phyloP scores from a whole-genome alignment of 2,113 vertebrate species.

The Mus spicilegus region DNA sequence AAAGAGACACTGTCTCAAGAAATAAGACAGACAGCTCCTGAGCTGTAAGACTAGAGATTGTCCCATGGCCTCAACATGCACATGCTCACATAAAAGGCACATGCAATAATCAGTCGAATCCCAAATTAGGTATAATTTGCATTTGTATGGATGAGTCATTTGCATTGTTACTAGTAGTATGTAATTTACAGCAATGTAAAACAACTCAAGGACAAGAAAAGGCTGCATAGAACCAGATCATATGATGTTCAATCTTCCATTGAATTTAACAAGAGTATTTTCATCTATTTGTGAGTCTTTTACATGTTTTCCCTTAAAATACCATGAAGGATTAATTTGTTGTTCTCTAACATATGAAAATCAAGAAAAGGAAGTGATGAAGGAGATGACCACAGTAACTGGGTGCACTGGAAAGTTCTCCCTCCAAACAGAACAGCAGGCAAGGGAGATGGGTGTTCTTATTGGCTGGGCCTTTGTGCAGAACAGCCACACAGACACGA shows the following conservation, averaged over 20 bases:
- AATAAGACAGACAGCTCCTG: not conserved
- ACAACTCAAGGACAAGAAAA: slow-evolving; percentile 54
- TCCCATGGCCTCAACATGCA: not conserved
- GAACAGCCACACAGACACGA: not conserved
- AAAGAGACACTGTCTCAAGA: not conserved
- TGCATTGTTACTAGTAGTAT: slow-evolving; percentile 53
- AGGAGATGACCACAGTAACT: not conserved
- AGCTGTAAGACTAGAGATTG: not conserved
- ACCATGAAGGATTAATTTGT: slow-evolving; percentile 24
- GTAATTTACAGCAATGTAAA: slow-evolving; percentile 36
- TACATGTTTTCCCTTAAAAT: not conserved
- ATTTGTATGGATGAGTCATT: slow-evolving; percentile 63
- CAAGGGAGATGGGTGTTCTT: not conserved
- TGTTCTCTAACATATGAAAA: slow-evolving; percentile 36
- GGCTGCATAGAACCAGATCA: not conserved
- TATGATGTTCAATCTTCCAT: slow-evolving; percentile 10
- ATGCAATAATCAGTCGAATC: slow-evolving; percentile 60
- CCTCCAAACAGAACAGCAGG: not conserved
- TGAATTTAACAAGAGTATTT: slow-evolving; percentile 25
- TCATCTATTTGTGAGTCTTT: slow-evolving; percentile 17
- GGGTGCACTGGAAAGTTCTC: not conserved
- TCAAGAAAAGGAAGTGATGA: not conserved
- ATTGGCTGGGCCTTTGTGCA: not conserved
- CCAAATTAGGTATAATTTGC: slow-evolving; percentile 53
- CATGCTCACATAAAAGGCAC: not conserved